Evolutionary conservation across 2,113 vertebrate genomes (phyloP).

Genomic region (Furnarius figulus): DNA sequence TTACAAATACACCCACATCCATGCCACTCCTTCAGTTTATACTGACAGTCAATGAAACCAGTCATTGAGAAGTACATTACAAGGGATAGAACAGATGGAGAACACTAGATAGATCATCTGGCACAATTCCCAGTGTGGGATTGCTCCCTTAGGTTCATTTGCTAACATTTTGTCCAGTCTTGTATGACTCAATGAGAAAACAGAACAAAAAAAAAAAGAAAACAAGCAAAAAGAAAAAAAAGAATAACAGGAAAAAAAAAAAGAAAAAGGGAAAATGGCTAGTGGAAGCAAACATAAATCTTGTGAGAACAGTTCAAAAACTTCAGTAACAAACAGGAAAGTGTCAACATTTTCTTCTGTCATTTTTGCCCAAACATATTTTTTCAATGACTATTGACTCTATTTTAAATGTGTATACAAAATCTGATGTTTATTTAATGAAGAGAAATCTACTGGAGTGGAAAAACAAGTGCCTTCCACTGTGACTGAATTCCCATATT

Average conservation of each 20-base stretch:
- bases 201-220: background rate
- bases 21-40: background rate
- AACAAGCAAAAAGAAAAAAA: too few relatives aligned
- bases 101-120: background rate
- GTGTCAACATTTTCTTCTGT: background rate
- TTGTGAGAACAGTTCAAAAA: background rate
- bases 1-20: background rate
- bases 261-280: too few relatives aligned
- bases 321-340: background rate
- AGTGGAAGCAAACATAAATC: background rate
- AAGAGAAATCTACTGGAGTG: background rate
- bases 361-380: background rate
- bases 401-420: background rate
- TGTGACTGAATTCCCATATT: background rate
- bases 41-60: background rate
- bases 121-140: background rate
- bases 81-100: background rate
- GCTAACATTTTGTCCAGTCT: background rate
- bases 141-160: conserved; percentile 12
- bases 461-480: background rate
- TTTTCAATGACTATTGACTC: background rate
- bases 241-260: too few relatives aligned
- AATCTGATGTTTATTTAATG: background rate
- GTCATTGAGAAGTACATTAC: background rate
- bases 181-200: background rate